Base-by-base conservation (phyloP, 2,113 vertebrate genomes). In the Arvicanthis niloticus region DNA sequence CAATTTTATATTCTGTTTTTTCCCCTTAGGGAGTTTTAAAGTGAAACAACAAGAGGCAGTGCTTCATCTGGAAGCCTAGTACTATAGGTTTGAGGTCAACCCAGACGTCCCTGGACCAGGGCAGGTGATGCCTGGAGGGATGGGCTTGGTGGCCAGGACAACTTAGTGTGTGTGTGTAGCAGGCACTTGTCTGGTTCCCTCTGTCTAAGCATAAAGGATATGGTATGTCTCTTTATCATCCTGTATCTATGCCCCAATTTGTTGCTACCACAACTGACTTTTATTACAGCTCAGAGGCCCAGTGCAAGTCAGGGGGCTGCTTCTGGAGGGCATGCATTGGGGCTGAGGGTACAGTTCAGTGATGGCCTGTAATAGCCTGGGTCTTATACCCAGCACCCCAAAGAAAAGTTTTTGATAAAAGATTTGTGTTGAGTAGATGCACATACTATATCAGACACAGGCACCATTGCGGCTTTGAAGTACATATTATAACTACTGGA, bases 141-240 rank as follows among this genome's bases (percentile, higher is more conserved):
- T 11, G 0, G 72, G 5, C 16, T 48, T 2, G 7, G 58, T 42
- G 26, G 29, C 31, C 3, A 21, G 68, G 89, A 53, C 37, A 1
- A 21, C 5, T 53, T 70, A 11, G 70, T 40, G 19, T 40, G 70
- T 73, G 68, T 81, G 53, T 84, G 58, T 62, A 17, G 15, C 81
- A 42, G 37, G 62, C 37, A 15, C 45, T 60, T 84, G 81, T 60
- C 60, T 19, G 60, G 58, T 34, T 62, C 51, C 17, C 84, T 86
- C 62, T 67, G 37, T 86, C 67, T 62, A 42, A 45, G 12, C 26
- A 40, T 62, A 62, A 48, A 86, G 62, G 84, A 65, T 65, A 65
- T 2, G 29, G 16, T 22, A 13, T 62, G n/a, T 45, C 9, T 29
- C 26, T 8, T 48, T 7, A 0, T 16, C 73, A 1, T n/a, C 37